phyloP scores from a whole-genome alignment of 2,113 vertebrate species.

The Manacus vitellinus region DNA sequence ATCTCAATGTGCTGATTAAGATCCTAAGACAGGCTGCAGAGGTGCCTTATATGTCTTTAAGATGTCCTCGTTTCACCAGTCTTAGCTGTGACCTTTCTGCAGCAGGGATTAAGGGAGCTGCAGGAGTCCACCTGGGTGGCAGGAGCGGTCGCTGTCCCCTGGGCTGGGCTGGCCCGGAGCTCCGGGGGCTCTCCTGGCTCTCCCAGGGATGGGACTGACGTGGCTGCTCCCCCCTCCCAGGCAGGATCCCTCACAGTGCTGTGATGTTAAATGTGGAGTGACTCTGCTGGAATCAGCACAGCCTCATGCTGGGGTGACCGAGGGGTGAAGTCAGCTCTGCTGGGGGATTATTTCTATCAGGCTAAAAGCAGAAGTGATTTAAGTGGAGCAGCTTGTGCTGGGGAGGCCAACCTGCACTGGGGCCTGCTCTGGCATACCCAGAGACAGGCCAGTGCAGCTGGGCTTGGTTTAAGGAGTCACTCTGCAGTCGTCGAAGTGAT shows the following conservation, averaged over 20 bases:
- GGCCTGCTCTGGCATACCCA: not conserved
- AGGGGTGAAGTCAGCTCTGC: not conserved
- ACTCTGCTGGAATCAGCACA: not conserved
- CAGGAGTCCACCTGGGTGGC: not conserved
- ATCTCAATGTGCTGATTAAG: not conserved
- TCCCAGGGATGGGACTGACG: accelerated
- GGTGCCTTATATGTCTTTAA: constrained; percentile 46
- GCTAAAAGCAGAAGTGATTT: constrained; percentile 28
- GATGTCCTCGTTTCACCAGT: constrained; percentile 59
- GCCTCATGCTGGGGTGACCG: not conserved
- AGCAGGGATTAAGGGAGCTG: constrained; percentile 23
- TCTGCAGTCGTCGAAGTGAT: not conserved
- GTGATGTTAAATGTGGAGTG: not conserved
- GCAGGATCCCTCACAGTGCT: not conserved
- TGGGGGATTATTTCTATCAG: constrained; percentile 22
- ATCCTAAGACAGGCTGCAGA: not conserved
- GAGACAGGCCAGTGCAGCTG: not conserved
- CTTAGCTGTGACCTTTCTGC: constrained; percentile 42
- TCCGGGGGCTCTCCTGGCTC: not conserved
- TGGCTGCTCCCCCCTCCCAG: accelerated
- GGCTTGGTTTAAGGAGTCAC: not conserved
- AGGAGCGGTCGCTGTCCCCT: not conserved
- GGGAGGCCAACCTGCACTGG: not conserved
- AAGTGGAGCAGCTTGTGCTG: not conserved
- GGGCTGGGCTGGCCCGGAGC: accelerated